Conservation (phyloP, 2,797 vertebrate genomes). For the Cirrhinus molitorella region DNA sequence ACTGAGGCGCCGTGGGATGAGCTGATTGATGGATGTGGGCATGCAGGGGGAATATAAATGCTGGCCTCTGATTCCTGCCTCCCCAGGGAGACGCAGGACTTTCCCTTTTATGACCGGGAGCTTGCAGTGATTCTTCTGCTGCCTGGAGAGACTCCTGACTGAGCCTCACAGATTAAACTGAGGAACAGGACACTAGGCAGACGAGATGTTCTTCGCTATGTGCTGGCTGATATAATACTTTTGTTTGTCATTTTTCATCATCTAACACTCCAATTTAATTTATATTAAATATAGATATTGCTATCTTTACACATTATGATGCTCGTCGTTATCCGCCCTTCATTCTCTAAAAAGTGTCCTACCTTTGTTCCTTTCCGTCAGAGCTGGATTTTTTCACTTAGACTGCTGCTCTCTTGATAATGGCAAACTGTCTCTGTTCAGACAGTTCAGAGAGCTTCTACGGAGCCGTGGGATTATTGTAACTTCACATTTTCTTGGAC, state of each 20-base stretch:
- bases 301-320: neutral
- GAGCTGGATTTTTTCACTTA: conserved; percentile 21
- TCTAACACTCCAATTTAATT: neutral
- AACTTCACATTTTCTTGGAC: conserved; percentile 28
- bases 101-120: conserved; percentile 70
- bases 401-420: conserved; percentile 29
- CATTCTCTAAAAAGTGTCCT: neutral
- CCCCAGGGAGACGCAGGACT: conserved; percentile 68
- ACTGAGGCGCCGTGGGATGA: conserved; percentile 65
- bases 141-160: conserved; percentile 37
- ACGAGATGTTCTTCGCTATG: neutral
- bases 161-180: conserved; percentile 25
- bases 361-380: neutral
- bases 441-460: conserved; percentile 36
- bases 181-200: conserved; percentile 6
- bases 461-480: conserved; percentile 42
- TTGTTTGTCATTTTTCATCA: neutral
- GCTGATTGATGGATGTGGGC: conserved; percentile 76
- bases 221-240: neutral
- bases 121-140: conserved; percentile 49
- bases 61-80: conserved; percentile 68
- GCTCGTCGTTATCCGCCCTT: neutral
- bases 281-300: neutral
- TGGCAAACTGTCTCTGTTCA: conserved; percentile 29
- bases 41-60: conserved; percentile 75